Base-by-base conservation (phyloP, 2,888 invertebrate genomes). In the Drosophila anomelani region DNA sequence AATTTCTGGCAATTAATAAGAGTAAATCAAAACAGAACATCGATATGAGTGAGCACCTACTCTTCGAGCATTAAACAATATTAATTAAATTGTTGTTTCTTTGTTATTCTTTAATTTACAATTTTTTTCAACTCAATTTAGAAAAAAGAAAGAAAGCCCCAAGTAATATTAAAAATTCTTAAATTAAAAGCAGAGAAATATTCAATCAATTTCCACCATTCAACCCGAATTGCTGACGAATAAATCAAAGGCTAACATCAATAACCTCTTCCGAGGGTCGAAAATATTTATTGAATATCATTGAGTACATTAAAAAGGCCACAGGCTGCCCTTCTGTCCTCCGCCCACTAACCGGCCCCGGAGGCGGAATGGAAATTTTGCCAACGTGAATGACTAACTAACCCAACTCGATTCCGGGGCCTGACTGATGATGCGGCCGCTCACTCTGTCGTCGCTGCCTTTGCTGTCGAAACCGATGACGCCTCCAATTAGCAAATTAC, bases 401-500 rank as follows among this genome's bases (percentile, higher is more conserved):
- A 64, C 34, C 75, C 49, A 77, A 88, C 77, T 79, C 77, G 78
- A 85, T 83, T 80, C 64, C 62, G 78, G 79, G 26, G 13, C 44
- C 84, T 84, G 88, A 84, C 84, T 88, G 84, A 84, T 84, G 84
- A 88, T 84, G 75, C 47, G 56, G 68, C 67, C 43, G n/a, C 64
- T 51, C 46, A 39, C 39, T 26, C 23, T 60, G 79, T 56, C 74
- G 36, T 46, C 44, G 60, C 26, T 74, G 78, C 54, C 69, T 23
- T 23, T 60, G 54, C 49, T 76, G 82, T 61, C 74, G 77, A 73
- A 68, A 74, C 71, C 79, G 85, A 82, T 85, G 88, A 89, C 89
- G 80, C 85, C 85, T 89, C 89, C 89, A 86, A 86, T 86, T 86
- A 86, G 85, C 89, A 86, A 86, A 89, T 86, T 89, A 86, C 85